Conservation (phyloP, 1,140 invertebrate genomes). For the Phortica variegata region DNA sequence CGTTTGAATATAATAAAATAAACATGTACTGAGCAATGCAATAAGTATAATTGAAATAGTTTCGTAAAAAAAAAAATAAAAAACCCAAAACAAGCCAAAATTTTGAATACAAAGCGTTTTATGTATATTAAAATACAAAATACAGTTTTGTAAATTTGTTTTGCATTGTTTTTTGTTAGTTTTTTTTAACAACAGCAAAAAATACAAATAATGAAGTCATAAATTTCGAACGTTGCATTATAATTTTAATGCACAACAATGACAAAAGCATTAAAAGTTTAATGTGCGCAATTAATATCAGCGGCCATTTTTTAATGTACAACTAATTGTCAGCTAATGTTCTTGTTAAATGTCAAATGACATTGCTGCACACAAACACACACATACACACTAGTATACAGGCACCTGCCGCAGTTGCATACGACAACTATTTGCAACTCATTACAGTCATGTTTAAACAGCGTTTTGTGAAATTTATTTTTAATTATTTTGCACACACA, state of each 20-base stretch:
- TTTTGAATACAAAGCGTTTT: not conserved
- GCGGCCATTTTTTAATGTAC: constrained; percentile 11
- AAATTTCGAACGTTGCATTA: too few species aligned
- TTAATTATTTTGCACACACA: too few species aligned
- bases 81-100: not conserved
- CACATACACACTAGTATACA: too few species aligned
- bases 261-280: constrained; percentile 6
- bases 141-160: not conserved
- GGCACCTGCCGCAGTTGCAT: too few species aligned
- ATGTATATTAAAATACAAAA: too few species aligned
- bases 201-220: not conserved
- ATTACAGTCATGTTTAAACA: too few species aligned
- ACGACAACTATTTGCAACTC: too few species aligned
- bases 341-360: constrained; percentile 12
- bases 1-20: too few species aligned
- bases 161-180: not conserved
- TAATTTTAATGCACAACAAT: too few species aligned
- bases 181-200: not conserved
- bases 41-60: not conserved
- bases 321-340: constrained; percentile 22
- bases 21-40: too few species aligned
- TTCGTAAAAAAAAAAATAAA: not conserved
- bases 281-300: constrained; percentile 14
- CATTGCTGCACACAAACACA: too few species aligned
- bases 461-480: too few species aligned